Conservation (phyloP, 2,888 invertebrate genomes). For the Biston stratarius region DNA sequence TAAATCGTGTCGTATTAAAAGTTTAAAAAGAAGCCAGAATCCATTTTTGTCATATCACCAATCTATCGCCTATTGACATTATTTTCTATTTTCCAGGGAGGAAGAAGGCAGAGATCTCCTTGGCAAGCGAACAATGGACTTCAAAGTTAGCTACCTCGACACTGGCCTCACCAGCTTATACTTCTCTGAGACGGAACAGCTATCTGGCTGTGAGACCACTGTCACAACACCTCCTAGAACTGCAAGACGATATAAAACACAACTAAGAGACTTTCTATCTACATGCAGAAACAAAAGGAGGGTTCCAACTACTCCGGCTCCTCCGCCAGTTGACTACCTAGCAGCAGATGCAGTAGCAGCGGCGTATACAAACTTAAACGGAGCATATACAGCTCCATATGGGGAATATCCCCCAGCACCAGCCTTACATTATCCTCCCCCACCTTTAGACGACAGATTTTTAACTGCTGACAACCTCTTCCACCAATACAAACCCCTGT, state of each 20-base stretch:
- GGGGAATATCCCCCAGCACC: constrained; percentile 90
- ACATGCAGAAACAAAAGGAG: constrained; percentile 95
- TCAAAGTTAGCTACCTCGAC: constrained; percentile 98
- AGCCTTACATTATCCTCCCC: constrained; percentile 89
- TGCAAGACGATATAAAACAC: constrained; percentile 96
- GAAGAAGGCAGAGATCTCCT: constrained; percentile 99
- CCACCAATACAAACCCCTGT: constrained; percentile 95
- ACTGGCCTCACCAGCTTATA: constrained; percentile 96
- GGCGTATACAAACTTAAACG: constrained; percentile 92
- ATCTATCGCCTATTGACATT: neutral
- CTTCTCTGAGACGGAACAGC: constrained; percentile 94
- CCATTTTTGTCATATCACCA: neutral
- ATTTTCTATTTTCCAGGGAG: constrained; percentile 88
- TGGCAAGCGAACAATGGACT: constrained; percentile 99
- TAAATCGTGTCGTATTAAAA: too few relatives aligned
- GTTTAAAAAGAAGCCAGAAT: neutral
- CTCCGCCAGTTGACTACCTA: constrained; percentile 90
- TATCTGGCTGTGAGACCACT: constrained; percentile 87
- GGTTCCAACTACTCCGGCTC: constrained; percentile 84
- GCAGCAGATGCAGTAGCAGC: constrained; percentile 90
- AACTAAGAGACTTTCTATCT: constrained; percentile 96
- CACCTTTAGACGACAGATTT: constrained; percentile 89
- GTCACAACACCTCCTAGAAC: constrained; percentile 92
- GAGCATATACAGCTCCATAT: constrained; percentile 93
- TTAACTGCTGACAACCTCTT: constrained; percentile 94